Evolutionary conservation across 2,797 vertebrate genomes (phyloP), one percentile per base, ranked within the genome.

Genomic region (Cheirogaleus major): DNA sequence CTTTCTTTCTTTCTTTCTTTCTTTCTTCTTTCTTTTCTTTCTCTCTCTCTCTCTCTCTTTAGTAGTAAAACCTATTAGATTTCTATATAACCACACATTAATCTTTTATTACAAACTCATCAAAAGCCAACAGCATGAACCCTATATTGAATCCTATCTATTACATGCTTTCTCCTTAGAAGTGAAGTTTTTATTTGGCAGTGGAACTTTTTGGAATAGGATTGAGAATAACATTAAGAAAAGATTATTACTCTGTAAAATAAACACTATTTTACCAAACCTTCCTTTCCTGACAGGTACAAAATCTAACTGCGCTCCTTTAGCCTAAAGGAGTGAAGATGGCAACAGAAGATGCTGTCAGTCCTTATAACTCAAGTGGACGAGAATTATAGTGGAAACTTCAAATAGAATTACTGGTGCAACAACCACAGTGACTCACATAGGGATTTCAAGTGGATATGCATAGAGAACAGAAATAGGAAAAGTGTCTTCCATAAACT

Each of bases 161-260:
- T 48, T 69, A 55, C 45, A 92, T 61, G 15, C 72, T 94, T 90
- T 91, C 94, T 93, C 23, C 41, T 80, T 85, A 83, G 41, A 94
- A 85, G 52, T 35, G 11, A 85, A 92, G 48, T 88, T 96, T 96
- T 94, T 84, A 89, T 93, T 91, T 93, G 59, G n/a, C 73, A 86
- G 38, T 27, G 27, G 50, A n/a, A 76, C 38, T 67, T 92, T 83
- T 76, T 50, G 35, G 43, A 88, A 95, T 30, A 88, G 57, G 89
- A 91, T 1, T 65, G 52, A 89, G 41, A 94, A 81, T 72, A 95
- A 41, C 23, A 93, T 52, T 80, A 86, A 93, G 27, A 90, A 89
- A 95, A 92, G 85, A 87, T 87, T 85, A 80, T 85, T 81, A 92
- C 50, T 72, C 82, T 78, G 18, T 76, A 94, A 95, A 97, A 87